Conservation (phyloP, 2,888 invertebrate genomes). For the Rugalucina vietnamica region DNA sequence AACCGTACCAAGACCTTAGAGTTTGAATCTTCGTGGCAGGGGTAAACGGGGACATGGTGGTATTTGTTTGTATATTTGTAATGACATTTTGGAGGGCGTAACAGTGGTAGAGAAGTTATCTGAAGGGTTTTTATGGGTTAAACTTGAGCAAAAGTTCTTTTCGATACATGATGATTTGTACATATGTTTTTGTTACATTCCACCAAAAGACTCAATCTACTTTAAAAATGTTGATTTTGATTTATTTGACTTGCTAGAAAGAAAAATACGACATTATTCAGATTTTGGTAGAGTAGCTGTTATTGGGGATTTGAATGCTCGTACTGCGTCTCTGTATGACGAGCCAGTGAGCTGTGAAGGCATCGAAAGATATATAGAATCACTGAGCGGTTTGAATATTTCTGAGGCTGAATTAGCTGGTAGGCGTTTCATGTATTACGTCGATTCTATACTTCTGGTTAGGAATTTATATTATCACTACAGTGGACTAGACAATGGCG, state of each 20-base stretch:
- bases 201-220: conserved; percentile 1
- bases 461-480: no score
- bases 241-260: neutral
- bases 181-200: conserved; percentile 2
- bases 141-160: neutral
- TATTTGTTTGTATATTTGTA: neutral
- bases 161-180: neutral
- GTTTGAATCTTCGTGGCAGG: neutral
- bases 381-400: neutral
- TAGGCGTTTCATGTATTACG: no score
- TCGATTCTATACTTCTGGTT: no score
- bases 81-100: neutral
- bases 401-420: no score
- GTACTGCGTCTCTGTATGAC: neutral
- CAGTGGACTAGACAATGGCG: no score
- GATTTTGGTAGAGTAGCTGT: neutral
- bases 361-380: neutral
- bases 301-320: conserved; percentile 12
- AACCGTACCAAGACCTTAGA: neutral
- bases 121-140: neutral
- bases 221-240: neutral
- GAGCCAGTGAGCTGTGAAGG: neutral
- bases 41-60: neutral
- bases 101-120: neutral
- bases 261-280: neutral